Percentiles rank a stretch among this genome's conserved stretches.
These are phyloP conservation scores for Lucilia sericata DNA, from an alignment of 1,140 invertebrate species.

Conservation along the genomic window DNA sequence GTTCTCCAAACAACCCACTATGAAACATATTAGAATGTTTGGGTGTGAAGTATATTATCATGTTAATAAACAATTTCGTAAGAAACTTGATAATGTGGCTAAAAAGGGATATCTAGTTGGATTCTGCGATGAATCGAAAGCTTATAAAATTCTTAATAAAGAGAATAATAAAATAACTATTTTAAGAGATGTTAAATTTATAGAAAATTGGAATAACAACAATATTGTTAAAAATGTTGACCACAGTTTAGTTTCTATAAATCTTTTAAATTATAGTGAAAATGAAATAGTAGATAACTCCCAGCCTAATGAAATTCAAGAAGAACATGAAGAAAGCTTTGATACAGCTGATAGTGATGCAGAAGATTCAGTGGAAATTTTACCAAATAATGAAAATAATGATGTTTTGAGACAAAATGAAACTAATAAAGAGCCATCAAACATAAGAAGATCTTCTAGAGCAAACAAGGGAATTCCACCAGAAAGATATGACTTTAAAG, in stretches of 20 bases:
- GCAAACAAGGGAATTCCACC: background rate
- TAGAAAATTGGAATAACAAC: too few species aligned
- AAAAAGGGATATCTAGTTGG: background rate
- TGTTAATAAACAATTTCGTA: too few species aligned
- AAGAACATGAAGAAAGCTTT: background rate
- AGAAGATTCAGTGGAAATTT: too few species aligned
- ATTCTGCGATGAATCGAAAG: background rate
- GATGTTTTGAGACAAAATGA: too few species aligned
- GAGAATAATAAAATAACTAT: too few species aligned
- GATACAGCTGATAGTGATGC: too few species aligned
- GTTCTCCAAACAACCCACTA: background rate
- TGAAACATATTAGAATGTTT: background rate
- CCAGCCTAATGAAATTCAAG: background rate
- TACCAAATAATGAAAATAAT: too few species aligned
- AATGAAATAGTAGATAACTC: background rate
- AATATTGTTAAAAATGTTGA: too few species aligned
- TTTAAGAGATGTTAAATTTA: background rate
- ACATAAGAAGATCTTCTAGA: background rate
- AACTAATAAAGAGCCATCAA: background rate
- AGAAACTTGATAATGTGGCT: too few species aligned
- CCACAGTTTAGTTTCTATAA: background rate
- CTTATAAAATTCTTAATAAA: background rate
- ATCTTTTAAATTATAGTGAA: background rate
- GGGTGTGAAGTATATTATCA: background rate
- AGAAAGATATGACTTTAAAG: background rate